Percentiles rank a stretch among this genome's conserved stretches.
Evolutionary conservation across 2,797 vertebrate genomes (phyloP).

Genomic region (Smutsia temminckii): DNA sequence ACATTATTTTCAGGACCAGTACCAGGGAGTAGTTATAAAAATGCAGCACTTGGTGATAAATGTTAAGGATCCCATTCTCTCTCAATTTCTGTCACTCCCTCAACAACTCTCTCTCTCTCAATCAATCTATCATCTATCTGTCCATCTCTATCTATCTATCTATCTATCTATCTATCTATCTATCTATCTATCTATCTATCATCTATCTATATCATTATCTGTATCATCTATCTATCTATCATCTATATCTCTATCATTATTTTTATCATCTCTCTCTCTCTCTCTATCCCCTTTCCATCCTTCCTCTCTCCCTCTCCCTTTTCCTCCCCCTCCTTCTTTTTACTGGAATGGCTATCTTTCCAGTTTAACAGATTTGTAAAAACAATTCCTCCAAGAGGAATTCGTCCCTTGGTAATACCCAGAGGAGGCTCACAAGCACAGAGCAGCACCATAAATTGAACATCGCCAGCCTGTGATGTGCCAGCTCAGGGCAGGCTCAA

Average conservation of each 20-base stretch:
- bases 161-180: background rate
- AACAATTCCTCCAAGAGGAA: constrained; percentile 81
- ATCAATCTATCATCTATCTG: no score
- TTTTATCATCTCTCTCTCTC: background rate
- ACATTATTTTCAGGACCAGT: constrained; percentile 76
- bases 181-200: background rate
- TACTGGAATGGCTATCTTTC: constrained; percentile 79
- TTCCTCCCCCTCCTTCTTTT: background rate
- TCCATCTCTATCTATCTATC: no score
- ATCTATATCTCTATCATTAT: no score
- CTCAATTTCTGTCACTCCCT: background rate
- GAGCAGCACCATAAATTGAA: constrained; percentile 67
- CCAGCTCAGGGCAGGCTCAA: constrained; percentile 22
- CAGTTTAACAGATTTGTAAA: constrained; percentile 82
- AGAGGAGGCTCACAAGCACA: constrained; percentile 54
- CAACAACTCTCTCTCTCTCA: no score
- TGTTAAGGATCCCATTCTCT: constrained; percentile 72
- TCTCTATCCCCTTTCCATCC: background rate
- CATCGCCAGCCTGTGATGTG: background rate
- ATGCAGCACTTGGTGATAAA: constrained; percentile 76
- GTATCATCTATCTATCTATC: no score
- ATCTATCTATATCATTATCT: no score
- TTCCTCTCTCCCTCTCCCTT: accelerated
- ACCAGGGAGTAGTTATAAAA: constrained; percentile 79
- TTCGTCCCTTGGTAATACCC: constrained; percentile 62